Percentiles rank a stretch among this genome's conserved stretches.
Evolutionary conservation across 2,113 vertebrate species (phyloP).

Genomic region (Corvus moneduloides): DNA sequence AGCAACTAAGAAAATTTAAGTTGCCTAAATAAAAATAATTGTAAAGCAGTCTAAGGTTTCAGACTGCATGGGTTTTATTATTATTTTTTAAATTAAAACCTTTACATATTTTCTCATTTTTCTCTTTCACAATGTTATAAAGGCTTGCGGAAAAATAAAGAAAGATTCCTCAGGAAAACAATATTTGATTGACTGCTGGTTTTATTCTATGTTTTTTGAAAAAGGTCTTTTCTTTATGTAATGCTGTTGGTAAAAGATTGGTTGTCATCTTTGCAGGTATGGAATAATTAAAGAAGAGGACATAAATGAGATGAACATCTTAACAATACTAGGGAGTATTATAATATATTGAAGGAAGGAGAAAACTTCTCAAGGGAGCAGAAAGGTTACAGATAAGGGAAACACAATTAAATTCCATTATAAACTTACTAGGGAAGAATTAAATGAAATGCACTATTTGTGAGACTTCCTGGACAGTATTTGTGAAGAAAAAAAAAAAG

Average conservation of each 20-base stretch:
- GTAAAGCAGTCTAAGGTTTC: not conserved
- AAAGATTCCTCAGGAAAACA: not conserved
- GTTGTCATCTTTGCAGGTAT: slow-evolving; percentile 31
- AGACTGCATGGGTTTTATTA: not conserved
- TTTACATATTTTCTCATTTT: not conserved
- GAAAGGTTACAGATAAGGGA: slow-evolving; percentile 61
- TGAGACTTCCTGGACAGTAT: not conserved
- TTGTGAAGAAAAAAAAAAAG: not conserved
- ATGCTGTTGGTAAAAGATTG: not conserved
- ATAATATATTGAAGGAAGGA: slow-evolving; percentile 10
- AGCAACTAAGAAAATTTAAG: slow-evolving; percentile 10
- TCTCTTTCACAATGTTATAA: not conserved
- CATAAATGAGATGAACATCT: not conserved
- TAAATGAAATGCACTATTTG: not conserved
- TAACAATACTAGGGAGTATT: slow-evolving; percentile 26
- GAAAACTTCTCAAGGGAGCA: not conserved
- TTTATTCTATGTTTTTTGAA: slow-evolving; percentile 23
- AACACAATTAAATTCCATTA: slow-evolving; percentile 59
- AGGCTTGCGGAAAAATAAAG: not conserved
- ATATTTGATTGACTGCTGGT: slow-evolving; percentile 43
- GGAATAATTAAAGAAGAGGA: slow-evolving; percentile 54
- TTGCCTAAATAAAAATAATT: slow-evolving; percentile 37
- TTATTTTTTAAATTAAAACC: not conserved
- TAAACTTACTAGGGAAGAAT: slow-evolving; percentile 4
- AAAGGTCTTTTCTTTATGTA: slow-evolving; percentile 8